These are phyloP conservation scores for Anticlea derivata DNA, from an alignment of 2,888 invertebrate species.

Conservation along the genomic window DNA sequence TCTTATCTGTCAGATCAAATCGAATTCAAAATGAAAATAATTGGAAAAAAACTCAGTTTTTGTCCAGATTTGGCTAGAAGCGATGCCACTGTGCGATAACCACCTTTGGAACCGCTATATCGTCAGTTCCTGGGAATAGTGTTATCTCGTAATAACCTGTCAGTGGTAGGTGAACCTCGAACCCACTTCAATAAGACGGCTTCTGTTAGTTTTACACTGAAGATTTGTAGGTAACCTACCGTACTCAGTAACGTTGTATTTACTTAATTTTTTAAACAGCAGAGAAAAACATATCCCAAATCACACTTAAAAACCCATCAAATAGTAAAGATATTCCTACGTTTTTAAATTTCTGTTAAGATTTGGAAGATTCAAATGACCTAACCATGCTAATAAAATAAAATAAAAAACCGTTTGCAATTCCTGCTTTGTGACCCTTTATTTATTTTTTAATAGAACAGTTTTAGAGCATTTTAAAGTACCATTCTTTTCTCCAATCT, in stretches of 20 bases:
- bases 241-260: too few relatives aligned
- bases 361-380: too few relatives aligned
- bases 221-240: too few relatives aligned
- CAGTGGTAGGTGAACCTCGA: not conserved
- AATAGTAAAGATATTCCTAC: too few relatives aligned
- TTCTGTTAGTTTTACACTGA: not conserved
- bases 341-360: too few relatives aligned
- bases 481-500: slow-evolving; percentile 20
- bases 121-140: slow-evolving; percentile 12
- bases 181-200: not conserved
- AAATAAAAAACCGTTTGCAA: not conserved
- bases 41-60: not conserved
- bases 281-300: too few relatives aligned
- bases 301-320: too few relatives aligned
- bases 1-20: too few relatives aligned
- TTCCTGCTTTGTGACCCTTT: slow-evolving; percentile 8
- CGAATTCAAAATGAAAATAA: too few relatives aligned
- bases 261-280: too few relatives aligned
- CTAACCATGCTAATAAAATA: not conserved
- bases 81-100: slow-evolving; percentile 13
- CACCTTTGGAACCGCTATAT: slow-evolving; percentile 5
- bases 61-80: not conserved
- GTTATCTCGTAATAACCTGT: slow-evolving; percentile 10
- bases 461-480: slow-evolving; percentile 19
- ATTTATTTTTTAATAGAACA: slow-evolving; percentile 8